These are phyloP conservation scores for Palythoa caribaeorum DNA, from an alignment of 92 coral and sea anemone species.

Conservation along the genomic window DNA sequence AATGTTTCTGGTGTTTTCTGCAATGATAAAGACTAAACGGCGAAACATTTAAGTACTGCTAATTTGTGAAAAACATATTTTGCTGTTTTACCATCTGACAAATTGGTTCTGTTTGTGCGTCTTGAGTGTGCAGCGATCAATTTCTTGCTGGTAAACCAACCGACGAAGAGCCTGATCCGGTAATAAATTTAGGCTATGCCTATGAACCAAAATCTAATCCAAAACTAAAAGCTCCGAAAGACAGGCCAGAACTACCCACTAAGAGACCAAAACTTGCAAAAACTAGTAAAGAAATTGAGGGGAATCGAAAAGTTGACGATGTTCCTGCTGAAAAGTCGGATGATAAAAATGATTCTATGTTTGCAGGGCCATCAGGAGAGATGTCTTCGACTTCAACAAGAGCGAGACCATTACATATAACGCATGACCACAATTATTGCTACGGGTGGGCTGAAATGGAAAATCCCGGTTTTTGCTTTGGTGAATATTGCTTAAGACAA, in stretches of 20 bases:
- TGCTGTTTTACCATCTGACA: too few species aligned
- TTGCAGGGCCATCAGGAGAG: too few species aligned
- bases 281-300: too few species aligned
- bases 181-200: not conserved
- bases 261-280: constrained; percentile 10
- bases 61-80: too few species aligned
- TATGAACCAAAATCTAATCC: not conserved
- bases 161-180: not conserved
- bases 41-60: too few species aligned
- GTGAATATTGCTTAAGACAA: not conserved
- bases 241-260: not conserved
- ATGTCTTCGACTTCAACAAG: not conserved
- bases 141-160: not conserved
- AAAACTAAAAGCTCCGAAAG: constrained; percentile 23
- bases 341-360: too few species aligned
- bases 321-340: too few species aligned
- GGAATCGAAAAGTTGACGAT: too few species aligned
- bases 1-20: too few species aligned
- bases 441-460: not conserved
- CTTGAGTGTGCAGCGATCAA: constrained; percentile 46
- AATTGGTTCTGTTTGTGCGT: too few species aligned
- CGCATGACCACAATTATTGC: constrained; percentile 17
- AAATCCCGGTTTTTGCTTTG: not conserved
- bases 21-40: too few species aligned
- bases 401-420: not conserved